Conservation (phyloP, 2,113 vertebrate species). For the Oryctolagus cuniculus region mOryCun1.1 NC_091435.1:153884001-153884500, state of each 20-base stretch:
- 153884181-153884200: background rate
- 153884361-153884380: background rate
- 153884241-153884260: background rate
- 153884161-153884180: background rate
- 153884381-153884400: rapidly evolving
- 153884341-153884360: background rate
- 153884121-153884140: background rate
- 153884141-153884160: background rate
- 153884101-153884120: background rate
- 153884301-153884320: background rate
- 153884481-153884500: background rate
- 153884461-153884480: background rate
- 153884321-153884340: background rate
- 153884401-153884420: background rate
- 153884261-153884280: background rate
- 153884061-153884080: background rate
- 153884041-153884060: constrained; percentile 45
- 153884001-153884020: background rate
- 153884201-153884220: background rate
- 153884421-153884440: background rate
- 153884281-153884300: background rate
- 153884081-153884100: background rate
- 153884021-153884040: constrained; percentile 32
- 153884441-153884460: background rate
- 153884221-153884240: background rate